Conservation (phyloP, 1,140 invertebrate species). For the Pseudomyrmex gracilis region DNA sequence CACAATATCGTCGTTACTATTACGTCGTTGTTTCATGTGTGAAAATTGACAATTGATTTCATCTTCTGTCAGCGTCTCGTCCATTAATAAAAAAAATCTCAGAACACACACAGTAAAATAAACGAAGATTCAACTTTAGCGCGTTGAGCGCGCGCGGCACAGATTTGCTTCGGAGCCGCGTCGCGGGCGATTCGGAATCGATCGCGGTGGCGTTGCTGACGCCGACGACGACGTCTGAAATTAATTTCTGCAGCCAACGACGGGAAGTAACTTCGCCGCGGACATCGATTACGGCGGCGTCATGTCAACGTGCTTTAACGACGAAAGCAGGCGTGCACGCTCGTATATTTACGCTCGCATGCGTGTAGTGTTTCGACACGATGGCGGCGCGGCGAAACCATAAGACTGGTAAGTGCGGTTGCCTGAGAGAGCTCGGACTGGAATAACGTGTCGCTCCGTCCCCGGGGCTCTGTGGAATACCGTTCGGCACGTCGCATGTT, state of each 20-base stretch:
- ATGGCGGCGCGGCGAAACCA: slow-evolving; percentile 44
- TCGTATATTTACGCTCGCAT: slow-evolving; percentile 46
- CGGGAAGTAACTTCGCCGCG: slow-evolving; percentile 48
- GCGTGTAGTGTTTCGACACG: slow-evolving; percentile 30
- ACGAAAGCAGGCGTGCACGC: slow-evolving; percentile 39
- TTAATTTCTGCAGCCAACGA: slow-evolving; percentile 57
- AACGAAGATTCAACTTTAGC: slow-evolving; percentile 10
- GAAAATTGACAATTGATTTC: not conserved
- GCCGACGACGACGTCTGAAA: slow-evolving; percentile 44
- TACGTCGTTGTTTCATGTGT: not conserved
- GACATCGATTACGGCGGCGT: slow-evolving; percentile 61
- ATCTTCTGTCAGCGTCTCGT: too few relatives aligned
- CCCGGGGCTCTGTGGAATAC: slow-evolving; percentile 28
- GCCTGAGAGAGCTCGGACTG: slow-evolving; percentile 14
- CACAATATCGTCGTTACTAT: not conserved
- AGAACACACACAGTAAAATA: not conserved
- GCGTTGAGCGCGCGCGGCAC: not conserved
- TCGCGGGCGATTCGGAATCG: slow-evolving; percentile 27
- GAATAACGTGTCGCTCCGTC: slow-evolving; percentile 15
- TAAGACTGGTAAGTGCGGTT: slow-evolving; percentile 33
- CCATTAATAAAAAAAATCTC: not conserved
- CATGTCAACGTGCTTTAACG: slow-evolving; percentile 58
- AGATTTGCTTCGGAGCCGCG: slow-evolving; percentile 10
- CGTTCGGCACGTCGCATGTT: slow-evolving; percentile 46
- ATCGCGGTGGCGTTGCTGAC: slow-evolving; percentile 45